phyloP scores from a whole-genome alignment of 2,113 vertebrate genomes.

The Tiliqua scincoides region DNA sequence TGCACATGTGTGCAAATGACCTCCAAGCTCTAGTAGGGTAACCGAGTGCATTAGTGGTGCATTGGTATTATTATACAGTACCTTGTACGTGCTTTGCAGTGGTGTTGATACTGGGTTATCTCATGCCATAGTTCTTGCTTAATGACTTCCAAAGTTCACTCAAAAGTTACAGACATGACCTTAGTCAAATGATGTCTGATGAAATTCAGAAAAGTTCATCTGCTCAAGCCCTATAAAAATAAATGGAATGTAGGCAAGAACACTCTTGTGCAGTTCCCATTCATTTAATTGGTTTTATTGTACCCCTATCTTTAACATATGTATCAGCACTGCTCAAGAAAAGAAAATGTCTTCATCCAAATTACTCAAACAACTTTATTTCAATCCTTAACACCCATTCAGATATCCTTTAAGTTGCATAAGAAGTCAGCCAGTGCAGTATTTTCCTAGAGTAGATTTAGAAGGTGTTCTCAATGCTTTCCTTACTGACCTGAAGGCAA shows the following conservation, averaged over 20 bases:
- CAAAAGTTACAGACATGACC: background rate
- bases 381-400: constrained; percentile 54
- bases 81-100: background rate
- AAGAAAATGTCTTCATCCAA: background rate
- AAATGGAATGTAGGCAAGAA: background rate
- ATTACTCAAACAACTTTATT: background rate
- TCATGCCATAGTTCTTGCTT: background rate
- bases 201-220: background rate
- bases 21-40: background rate
- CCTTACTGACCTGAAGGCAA: constrained; percentile 76
- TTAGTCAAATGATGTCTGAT: background rate
- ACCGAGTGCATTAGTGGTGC: background rate
- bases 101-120: background rate
- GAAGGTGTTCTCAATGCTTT: constrained; percentile 81
- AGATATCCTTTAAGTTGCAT: constrained; percentile 89
- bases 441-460: constrained; percentile 78
- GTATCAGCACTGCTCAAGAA: background rate
- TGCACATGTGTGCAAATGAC: background rate
- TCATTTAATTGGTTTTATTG: background rate
- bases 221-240: background rate
- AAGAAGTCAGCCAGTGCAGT: constrained; percentile 85
- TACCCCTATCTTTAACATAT: background rate
- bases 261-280: background rate
- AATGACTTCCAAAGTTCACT: background rate
- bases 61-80: background rate